Evolutionary conservation across 2,113 vertebrate species (phyloP).

Genomic region (Eurypyga helias): DNA sequence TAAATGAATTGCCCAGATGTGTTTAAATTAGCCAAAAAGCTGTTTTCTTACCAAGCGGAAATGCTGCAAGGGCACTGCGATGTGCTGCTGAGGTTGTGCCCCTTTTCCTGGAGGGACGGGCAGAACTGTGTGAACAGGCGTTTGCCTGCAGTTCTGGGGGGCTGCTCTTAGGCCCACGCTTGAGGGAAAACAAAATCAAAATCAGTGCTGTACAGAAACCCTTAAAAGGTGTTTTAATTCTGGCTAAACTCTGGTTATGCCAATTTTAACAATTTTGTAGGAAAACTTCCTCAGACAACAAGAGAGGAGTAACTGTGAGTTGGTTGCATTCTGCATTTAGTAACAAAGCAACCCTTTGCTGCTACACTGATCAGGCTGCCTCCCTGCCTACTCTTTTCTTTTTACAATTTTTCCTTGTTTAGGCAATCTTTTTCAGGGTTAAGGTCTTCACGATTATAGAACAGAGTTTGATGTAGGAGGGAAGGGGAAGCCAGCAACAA

Average conservation of each 20-base stretch:
- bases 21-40: background rate
- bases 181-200: background rate
- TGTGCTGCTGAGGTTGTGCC: background rate
- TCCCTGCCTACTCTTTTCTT: background rate
- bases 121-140: background rate
- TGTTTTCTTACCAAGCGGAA: background rate
- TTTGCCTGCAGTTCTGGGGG: background rate
- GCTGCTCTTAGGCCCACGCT: background rate
- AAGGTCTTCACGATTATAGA: background rate
- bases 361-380: background rate
- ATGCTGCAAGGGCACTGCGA: background rate
- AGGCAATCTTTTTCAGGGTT: accelerated
- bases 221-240: background rate
- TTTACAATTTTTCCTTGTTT: background rate
- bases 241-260: background rate
- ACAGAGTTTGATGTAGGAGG: background rate
- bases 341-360: background rate
- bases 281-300: background rate
- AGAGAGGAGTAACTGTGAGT: background rate
- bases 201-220: background rate
- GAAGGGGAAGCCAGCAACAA: background rate
- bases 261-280: background rate
- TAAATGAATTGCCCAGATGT: background rate
- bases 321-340: background rate
- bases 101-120: background rate